phyloP scores from a whole-genome alignment of 2,888 invertebrate species.

The Leptinotarsa tumamoca region DNA sequence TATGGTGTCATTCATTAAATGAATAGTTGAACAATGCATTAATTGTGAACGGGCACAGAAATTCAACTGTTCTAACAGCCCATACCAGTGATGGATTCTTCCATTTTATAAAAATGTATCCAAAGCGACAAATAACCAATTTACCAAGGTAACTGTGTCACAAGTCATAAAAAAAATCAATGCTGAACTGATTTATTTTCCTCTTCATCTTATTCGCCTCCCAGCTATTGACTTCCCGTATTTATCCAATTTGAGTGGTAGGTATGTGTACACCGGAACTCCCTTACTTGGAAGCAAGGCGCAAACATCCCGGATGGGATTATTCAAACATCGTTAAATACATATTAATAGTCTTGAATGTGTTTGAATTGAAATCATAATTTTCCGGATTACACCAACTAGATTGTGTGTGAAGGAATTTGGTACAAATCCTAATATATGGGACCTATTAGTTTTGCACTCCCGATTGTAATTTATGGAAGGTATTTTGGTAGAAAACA shows the following conservation, averaged over 20 bases:
- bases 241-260: neutral
- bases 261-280: slow-evolving; percentile 7
- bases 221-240: slow-evolving; percentile 5
- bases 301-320: slow-evolving; percentile 37
- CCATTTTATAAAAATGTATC: no score
- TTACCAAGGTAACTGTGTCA: no score
- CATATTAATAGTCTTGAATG: slow-evolving; percentile 42
- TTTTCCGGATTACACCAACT: slow-evolving; percentile 39
- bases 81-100: no score
- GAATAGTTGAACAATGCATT: no score
- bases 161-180: neutral
- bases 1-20: no score
- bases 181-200: neutral
- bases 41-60: no score
- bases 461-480: neutral
- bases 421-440: slow-evolving; percentile 27
- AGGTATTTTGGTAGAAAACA: neutral
- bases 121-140: no score
- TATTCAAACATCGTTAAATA: slow-evolving; percentile 38
- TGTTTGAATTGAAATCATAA: slow-evolving; percentile 43
- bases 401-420: slow-evolving; percentile 41
- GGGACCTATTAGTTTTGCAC: slow-evolving; percentile 29
- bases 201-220: neutral
- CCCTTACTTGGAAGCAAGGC: slow-evolving; percentile 23
- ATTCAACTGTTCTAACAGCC: no score